phyloP scores from a whole-genome alignment of 2,797 vertebrate genomes.

The Clangula hyemalis region DNA sequence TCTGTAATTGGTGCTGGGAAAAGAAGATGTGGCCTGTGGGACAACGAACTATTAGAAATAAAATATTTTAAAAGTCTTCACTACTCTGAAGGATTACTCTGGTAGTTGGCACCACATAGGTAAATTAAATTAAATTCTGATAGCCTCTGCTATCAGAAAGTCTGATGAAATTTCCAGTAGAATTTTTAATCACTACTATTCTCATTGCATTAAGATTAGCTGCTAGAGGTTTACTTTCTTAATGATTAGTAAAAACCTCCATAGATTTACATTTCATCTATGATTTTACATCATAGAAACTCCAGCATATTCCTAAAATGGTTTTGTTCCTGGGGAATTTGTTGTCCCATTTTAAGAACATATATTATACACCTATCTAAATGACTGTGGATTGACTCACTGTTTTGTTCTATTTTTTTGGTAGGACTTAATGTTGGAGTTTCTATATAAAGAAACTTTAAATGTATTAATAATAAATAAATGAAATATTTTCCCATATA shows the following conservation, averaged over 20 bases:
- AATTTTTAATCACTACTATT: conserved; percentile 36
- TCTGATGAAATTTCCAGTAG: neutral
- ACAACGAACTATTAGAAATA: conserved; percentile 20
- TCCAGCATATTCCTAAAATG: neutral
- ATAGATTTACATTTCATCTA: neutral
- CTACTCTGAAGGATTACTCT: conserved; percentile 4
- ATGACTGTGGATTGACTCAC: neutral
- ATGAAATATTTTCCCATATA: neutral
- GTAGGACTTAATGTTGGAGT: neutral
- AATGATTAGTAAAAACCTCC: conserved; percentile 3
- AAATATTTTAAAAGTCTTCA: conserved; percentile 23
- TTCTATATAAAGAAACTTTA: neutral
- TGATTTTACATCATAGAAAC: neutral
- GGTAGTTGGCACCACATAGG: neutral
- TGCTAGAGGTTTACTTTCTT: conserved; percentile 11
- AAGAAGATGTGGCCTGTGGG: conserved; percentile 34
- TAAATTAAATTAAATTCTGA: conserved; percentile 18
- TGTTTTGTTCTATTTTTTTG: neutral
- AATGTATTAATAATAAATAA: neutral
- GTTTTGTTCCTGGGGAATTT: neutral
- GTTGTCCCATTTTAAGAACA: neutral
- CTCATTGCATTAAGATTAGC: conserved; percentile 13
- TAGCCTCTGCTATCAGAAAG: neutral
- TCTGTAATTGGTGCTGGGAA: neutral
- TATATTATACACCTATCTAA: neutral